Percentiles rank a stretch among this genome's conserved stretches.
Evolutionary conservation across 2,888 invertebrate genomes (phyloP).

Genomic region (Sphaerophoria rueppellii): DNA sequence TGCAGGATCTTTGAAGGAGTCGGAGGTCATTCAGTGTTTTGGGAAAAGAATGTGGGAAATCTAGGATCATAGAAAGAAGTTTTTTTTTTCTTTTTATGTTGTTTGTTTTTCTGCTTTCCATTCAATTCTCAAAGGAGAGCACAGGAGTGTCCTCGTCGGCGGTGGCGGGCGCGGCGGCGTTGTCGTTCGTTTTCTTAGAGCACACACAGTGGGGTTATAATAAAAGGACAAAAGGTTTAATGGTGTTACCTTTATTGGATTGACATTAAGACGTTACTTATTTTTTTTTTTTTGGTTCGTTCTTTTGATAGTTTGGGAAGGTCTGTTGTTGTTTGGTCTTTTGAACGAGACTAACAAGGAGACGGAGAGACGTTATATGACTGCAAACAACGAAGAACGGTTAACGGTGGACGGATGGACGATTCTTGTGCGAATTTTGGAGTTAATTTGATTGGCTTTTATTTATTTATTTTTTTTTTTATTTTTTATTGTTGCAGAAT

Average conservation of each 20-base stretch:
- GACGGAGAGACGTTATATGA: neutral
- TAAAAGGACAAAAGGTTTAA: conserved; percentile 69
- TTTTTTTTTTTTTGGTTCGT: neutral
- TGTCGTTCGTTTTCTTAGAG: conserved; percentile 19
- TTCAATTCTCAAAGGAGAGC: conserved; percentile 7
- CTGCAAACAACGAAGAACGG: neutral
- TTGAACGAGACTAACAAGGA: conserved; percentile 1
- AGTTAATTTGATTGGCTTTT: conserved; percentile 59
- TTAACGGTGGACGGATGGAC: neutral
- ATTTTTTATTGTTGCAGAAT: conserved; percentile 53
- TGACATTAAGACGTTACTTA: conserved; percentile 62
- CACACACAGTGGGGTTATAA: conserved; percentile 12
- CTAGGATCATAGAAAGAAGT: conserved; percentile 48
- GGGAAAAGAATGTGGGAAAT: conserved; percentile 32
- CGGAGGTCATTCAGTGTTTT: conserved; percentile 46
- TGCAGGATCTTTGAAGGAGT: neutral
- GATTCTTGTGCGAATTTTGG: conserved; percentile 43
- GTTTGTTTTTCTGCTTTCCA: conserved; percentile 3
- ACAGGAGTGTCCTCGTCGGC: conserved; percentile 19
- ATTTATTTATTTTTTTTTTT: conserved; percentile 10
- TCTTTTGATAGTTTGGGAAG: conserved; percentile 7
- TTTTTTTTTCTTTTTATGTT: conserved; percentile 24
- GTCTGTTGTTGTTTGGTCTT: conserved; percentile 43
- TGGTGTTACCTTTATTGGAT: conserved; percentile 72
- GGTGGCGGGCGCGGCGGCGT: neutral